Base-by-base conservation (phyloP, 2,888 invertebrate genomes). In the Aricia artaxerxes region DNA sequence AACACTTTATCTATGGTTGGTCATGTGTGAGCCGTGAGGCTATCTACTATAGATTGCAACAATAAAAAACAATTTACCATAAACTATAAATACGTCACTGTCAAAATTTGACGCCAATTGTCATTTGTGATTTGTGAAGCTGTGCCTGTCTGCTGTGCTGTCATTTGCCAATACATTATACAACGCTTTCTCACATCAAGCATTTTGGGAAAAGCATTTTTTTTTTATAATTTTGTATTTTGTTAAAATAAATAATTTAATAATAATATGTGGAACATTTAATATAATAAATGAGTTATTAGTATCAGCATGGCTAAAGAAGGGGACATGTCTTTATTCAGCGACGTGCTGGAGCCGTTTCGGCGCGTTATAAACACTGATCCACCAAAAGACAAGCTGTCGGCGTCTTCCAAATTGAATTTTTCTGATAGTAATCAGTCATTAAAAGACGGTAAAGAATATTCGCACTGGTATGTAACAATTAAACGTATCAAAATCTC, bases 351-450 rank as follows among this genome's bases (percentile, higher is more conserved):
- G 81, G 91, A 94, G 84, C 94, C 94, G 5, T 95, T 94, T 84
- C 87, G 94, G 82, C 89, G 94, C 80, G 93, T 90, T 76, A 93
- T 94, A 84, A 94, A 94, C 84, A 91, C 91, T 78, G 91, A 93
- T 84, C 91, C 92, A 83, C 93, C 93, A 83, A 93, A 92, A 88
- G 93, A 94, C 84, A 94, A 92, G 84, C 84, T 93, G 82, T 91
- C 92, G 88, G 89, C 90, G 81, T 89, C 91, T 84, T 82, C 91
- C 7, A 93, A 93, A 85, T 84, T 94, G 80, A 94, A 91, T 89
- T 94, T 94, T 87, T 91, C 92, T 82, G 92, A 93, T 87, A 92
- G 90, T 88, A 92, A 91, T 80, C 90, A 91, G 81, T 92, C 92
- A 75, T 78, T 92, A 82, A 92, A 91, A 88, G 92, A 93, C 88